Evolutionary conservation across 2,113 vertebrate species (phyloP).

Genomic region (Oryzias curvinotus): DNA sequence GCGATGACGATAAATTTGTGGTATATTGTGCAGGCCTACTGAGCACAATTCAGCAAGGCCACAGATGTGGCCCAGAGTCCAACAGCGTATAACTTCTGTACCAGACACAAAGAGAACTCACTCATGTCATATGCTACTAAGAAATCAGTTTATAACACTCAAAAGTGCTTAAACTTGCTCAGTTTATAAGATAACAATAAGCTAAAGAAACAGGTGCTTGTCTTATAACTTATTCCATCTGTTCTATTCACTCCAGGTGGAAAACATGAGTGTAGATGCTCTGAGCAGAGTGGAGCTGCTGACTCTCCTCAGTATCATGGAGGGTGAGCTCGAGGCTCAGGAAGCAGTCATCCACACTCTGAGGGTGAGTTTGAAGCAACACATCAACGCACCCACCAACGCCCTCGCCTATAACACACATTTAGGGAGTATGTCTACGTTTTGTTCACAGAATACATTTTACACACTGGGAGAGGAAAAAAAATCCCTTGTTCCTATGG

Average conservation of each 20-base stretch:
- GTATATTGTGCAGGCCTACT: too few species aligned
- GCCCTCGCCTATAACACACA: not conserved
- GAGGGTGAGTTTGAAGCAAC: slow-evolving; percentile 80
- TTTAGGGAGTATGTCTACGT: not conserved
- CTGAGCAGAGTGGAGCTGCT: slow-evolving; percentile 95
- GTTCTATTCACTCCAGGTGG: slow-evolving; percentile 69
- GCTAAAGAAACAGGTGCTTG: not conserved
- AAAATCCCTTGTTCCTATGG: too few species aligned
- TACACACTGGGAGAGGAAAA: too few species aligned
- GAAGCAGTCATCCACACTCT: slow-evolving; percentile 96
- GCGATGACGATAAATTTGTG: too few species aligned
- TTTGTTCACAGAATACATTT: not conserved
- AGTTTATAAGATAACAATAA: not conserved
- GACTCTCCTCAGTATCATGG: slow-evolving; percentile 94
- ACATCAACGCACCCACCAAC: not conserved
- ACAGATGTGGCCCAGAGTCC: slow-evolving; percentile 34
- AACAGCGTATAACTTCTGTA: slow-evolving; percentile 19
- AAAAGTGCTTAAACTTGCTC: not conserved
- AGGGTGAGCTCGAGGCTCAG: slow-evolving; percentile 95
- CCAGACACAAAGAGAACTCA: slow-evolving; percentile 3
- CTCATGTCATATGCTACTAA: not conserved
- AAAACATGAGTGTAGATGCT: slow-evolving; percentile 98
- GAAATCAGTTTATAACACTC: slow-evolving; percentile 1
- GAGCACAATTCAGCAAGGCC: slow-evolving; percentile 43
- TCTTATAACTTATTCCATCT: slow-evolving; percentile 1